Percentiles rank a stretch among this genome's conserved stretches.
Evolutionary conservation across 2,797 vertebrate species (phyloP).

Genomic region (Pteropus rufus): DNA sequence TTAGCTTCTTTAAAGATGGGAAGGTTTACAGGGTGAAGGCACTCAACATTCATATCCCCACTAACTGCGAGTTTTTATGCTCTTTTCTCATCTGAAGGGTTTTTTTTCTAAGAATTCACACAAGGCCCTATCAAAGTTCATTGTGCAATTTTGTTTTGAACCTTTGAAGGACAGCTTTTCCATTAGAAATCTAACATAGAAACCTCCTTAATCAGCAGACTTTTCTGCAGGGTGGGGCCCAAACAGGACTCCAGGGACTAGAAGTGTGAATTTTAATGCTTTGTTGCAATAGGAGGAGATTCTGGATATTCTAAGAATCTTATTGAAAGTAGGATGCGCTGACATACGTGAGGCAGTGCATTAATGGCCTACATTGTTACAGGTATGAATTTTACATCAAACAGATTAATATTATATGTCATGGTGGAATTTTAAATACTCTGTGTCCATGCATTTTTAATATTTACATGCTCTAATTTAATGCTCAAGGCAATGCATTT

Average conservation of each 20-base stretch:
- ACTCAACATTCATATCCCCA: neutral
- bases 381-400: conserved; percentile 87
- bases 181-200: conserved; percentile 58
- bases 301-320: conserved; percentile 69
- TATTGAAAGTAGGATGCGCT: conserved; percentile 77
- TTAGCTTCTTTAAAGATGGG: conserved; percentile 21
- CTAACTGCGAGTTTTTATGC: neutral
- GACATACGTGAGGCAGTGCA: conserved; percentile 76
- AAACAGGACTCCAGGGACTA: conserved; percentile 52
- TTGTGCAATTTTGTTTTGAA: conserved; percentile 30
- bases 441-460: conserved; percentile 82
- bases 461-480: conserved; percentile 80
- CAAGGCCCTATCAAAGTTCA: conserved; percentile 20
- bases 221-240: conserved; percentile 65
- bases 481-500: conserved; percentile 69
- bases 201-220: conserved; percentile 76
- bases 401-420: conserved; percentile 84
- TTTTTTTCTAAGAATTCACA: conserved; percentile 9
- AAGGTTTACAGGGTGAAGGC: neutral
- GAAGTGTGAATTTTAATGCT: conserved; percentile 78
- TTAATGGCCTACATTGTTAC: conserved; percentile 82
- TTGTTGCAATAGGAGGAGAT: conserved; percentile 62
- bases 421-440: conserved; percentile 83
- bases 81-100: conserved; percentile 5
- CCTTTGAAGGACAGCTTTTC: conserved; percentile 51